Evolutionary conservation across 2,113 vertebrate species (phyloP).

Genomic region (Trochalopteron elliotii): DNA sequence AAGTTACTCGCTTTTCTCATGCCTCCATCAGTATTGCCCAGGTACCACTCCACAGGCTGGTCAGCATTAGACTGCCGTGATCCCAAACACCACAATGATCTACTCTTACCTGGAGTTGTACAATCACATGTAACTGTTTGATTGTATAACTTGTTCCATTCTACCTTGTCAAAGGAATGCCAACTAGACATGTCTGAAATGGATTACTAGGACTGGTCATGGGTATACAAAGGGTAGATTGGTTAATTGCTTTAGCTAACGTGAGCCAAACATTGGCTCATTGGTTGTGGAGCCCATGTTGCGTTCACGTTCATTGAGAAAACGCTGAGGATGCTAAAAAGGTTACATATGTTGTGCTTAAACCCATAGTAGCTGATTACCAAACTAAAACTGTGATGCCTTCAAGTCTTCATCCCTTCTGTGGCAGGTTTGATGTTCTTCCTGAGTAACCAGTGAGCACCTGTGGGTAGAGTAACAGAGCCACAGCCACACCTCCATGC

Average conservation of each 20-base stretch:
- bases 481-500: not conserved
- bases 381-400: not conserved
- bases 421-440: not conserved
- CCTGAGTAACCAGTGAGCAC: rapidly evolving
- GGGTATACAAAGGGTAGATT: not conserved
- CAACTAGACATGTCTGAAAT: not conserved
- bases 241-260: not conserved
- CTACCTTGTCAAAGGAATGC: not conserved
- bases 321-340: not conserved
- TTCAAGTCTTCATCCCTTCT: not conserved
- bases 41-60: not conserved
- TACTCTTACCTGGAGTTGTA: not conserved
- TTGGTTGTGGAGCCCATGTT: not conserved
- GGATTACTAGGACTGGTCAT: not conserved
- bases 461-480: not conserved
- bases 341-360: not conserved
- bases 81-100: not conserved
- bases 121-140: not conserved
- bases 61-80: not conserved
- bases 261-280: not conserved
- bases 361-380: not conserved
- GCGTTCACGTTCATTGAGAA: not conserved
- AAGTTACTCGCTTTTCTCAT: not conserved
- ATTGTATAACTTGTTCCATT: not conserved
- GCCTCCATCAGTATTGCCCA: not conserved